Conservation (phyloP, 2,797 vertebrate species). For the Halcyon badia region DNA sequence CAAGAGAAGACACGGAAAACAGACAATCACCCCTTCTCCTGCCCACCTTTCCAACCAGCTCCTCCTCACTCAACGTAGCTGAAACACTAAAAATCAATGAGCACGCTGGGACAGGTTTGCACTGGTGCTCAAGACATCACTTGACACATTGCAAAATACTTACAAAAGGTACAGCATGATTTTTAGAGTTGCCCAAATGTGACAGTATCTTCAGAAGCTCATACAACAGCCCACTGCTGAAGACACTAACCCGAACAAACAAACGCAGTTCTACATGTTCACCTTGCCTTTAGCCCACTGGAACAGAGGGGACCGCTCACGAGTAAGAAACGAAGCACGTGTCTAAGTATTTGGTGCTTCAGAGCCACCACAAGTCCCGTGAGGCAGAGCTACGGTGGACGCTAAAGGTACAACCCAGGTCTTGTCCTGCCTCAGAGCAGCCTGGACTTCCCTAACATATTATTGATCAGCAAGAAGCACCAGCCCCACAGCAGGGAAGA, state of each 20-base stretch:
- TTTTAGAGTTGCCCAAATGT: background rate
- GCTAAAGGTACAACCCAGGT: background rate
- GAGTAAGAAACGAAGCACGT: accelerated
- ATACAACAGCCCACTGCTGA: background rate
- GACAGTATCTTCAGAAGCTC: background rate
- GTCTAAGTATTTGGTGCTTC: background rate
- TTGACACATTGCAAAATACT: accelerated
- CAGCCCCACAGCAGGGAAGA: background rate
- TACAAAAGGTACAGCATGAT: background rate
- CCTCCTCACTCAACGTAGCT: background rate
- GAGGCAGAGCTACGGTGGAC: background rate
- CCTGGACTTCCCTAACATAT: accelerated
- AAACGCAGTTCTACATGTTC: accelerated
- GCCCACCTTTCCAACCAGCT: background rate
- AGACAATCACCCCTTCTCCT: accelerated
- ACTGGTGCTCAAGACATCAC: too few relatives aligned
- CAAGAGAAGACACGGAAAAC: background rate
- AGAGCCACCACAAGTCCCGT: accelerated
- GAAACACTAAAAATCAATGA: background rate
- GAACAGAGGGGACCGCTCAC: background rate
- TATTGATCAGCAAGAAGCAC: accelerated
- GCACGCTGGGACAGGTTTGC: background rate
- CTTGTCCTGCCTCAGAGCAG: background rate
- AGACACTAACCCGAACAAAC: background rate
- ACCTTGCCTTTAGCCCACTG: background rate